Base-by-base conservation (phyloP, 1,140 invertebrate genomes). In the Drosophila virilis region DNA sequence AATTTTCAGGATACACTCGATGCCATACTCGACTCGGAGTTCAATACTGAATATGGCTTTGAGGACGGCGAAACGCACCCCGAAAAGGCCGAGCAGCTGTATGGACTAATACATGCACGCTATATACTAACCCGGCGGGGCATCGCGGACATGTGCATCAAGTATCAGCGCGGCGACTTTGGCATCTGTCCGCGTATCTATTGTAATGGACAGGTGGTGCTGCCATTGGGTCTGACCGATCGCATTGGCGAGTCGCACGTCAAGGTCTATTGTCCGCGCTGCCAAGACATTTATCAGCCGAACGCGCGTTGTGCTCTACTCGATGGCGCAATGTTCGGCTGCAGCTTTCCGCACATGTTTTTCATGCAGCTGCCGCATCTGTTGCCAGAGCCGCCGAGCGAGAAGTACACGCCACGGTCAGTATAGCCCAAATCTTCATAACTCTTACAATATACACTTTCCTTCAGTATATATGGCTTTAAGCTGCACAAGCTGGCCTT, bases 291-390 rank as follows among this genome's bases (percentile, higher is more conserved):
- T 7, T 90, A 67, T 43, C 37, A 62, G 32, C 88, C 85, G 2
- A 8, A 46, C 28, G 48, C 52, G 4, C 61, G 43, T 1, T 72
- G 52, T 7, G 59, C 37, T 5, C 8, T 51, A 13, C 48, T 90
- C 8, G 81, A 85, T 60, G 85, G 85, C 0, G 78, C 86, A 35
- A 80, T 71, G 58, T 90, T 90, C 1, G 81, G 85, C 9, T 48
- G 54, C 13, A 61, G 81, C 0, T 90, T 90, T 43, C 86, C 86
- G 2, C 86, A 90, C n/a, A 82, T 90, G 73, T 86, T 90, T 9
- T 80, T 90, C 60, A 78, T 75, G 72, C 46, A 58, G 8, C 5
- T 59, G 51, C 72, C 72, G 13, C 12, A 65, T 2, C 48, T 74
- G 33, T 10, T 62, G 5, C 75, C 75, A 1, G 40, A 58, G 7